Base-by-base conservation (phyloP, 2,888 invertebrate species). In the Biston betularia region DNA sequence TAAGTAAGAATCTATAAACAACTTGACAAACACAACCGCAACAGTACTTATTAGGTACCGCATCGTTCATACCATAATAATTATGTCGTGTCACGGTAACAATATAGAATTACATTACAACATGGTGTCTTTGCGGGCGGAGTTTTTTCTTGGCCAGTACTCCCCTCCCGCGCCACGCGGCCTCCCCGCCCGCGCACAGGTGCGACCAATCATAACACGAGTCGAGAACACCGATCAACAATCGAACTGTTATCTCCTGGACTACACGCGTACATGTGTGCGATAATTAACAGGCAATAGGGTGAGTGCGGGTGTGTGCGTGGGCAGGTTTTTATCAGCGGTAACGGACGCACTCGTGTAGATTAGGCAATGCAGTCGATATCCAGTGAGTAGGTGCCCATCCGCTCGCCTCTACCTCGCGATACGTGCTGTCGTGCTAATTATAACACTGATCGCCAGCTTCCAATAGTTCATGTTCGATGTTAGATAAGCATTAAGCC, bases 141-240 rank as follows among this genome's bases (percentile, higher is more conserved):
- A 79, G 83, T 84, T 86, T 85, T 86, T 86, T 85, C 77, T 82
- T 77, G 63, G 65, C n/a, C 48, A 33, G 62, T 46, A 5, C 62
- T 66, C 65, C 63, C 68, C 63, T 33, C 62, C 57, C 65, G 66
- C 63, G 33, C 63, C 57, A 24, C 68, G 62, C 63, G 58, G 63
- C 69, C 57, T 61, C 72, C 76, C 63, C 76, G 66, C 68, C 75
- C 71, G 75, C 73, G 74, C 82, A 82, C 89, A 89, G 89, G 89
- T 90, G 89, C 80, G 84, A 79, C 89, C 90, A 89, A 89, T 89
- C 89, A 81, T 78, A 83, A 72, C 74, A n/a, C 61, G 59, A 71
- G 71, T 35, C 45, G 57, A 44, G 35, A 15, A 44, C 69, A 73
- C 70, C 79, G 78, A 79, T 81, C 84, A 75, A 82, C 85, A 82